These are phyloP conservation scores for Meriones psammophilus DNA, from an alignment of 2,797 vertebrate species.

Conservation along the genomic window DNA sequence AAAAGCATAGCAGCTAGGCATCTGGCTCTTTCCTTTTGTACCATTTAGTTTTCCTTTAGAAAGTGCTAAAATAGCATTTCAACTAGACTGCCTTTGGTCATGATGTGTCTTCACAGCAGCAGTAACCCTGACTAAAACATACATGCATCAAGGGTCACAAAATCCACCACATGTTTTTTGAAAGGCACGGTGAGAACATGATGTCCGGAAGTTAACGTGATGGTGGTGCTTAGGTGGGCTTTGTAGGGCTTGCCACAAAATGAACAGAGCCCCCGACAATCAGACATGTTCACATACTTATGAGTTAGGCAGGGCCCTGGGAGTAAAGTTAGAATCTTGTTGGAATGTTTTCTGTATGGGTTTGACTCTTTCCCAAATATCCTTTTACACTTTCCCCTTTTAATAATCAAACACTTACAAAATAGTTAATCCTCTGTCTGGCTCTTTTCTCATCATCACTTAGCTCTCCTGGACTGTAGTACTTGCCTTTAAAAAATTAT, in stretches of 20 bases:
- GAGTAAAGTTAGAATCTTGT: conserved; percentile 26
- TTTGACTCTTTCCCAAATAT: neutral
- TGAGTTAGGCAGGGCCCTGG: neutral
- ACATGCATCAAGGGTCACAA: neutral
- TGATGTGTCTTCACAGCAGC: neutral
- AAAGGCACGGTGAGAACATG: neutral
- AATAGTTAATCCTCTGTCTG: neutral
- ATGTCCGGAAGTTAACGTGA: conserved; percentile 30
- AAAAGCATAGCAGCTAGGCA: neutral
- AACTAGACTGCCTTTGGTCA: neutral
- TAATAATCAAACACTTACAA: conserved; percentile 12
- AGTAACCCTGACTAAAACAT: neutral
- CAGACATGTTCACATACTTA: neutral
- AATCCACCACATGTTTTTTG: neutral
- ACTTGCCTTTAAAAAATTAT: neutral
- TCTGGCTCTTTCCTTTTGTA: neutral
- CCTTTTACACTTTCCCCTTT: neutral
- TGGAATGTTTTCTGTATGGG: neutral
- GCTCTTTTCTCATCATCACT: neutral
- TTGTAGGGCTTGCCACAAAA: conserved; percentile 34
- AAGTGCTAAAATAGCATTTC: neutral
- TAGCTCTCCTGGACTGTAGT: neutral
- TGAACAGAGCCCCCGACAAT: conserved; percentile 45
- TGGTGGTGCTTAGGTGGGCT: conserved; percentile 34
- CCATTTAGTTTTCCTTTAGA: neutral